phyloP scores from a whole-genome alignment of 2,888 invertebrate genomes.

The Polymixis flavicincta region DNA sequence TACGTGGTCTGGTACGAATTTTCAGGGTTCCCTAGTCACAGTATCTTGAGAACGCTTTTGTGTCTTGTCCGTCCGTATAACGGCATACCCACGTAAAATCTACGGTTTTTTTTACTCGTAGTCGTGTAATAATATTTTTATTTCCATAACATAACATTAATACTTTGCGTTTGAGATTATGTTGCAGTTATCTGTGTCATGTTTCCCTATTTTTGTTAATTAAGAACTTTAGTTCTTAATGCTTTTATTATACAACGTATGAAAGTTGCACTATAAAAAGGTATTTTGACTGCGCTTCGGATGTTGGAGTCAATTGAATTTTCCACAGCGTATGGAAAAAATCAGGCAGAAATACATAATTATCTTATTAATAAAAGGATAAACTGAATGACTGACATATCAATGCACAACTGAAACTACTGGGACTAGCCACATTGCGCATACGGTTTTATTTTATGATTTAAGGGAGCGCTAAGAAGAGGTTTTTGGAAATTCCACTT shows the following conservation, averaged over 20 bases:
- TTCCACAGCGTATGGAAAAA: neutral
- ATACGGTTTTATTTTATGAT: no score
- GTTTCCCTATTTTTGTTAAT: neutral
- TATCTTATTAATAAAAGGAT: no score
- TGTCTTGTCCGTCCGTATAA: neutral
- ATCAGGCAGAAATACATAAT: neutral
- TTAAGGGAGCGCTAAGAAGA: no score
- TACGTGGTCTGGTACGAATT: neutral
- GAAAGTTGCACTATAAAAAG: neutral
- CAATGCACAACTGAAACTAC: no score
- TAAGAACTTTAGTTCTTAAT: neutral
- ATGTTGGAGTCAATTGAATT: neutral
- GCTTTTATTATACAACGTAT: neutral
- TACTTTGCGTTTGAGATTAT: neutral
- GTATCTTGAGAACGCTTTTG: neutral
- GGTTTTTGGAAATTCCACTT: no score
- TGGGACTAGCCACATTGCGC: no score
- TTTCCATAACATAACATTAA: neutral
- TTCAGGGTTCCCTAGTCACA: slow-evolving; percentile 2
- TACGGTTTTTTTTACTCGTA: neutral
- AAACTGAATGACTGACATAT: no score
- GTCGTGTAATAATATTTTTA: neutral
- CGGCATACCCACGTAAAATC: neutral
- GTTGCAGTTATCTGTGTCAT: neutral
- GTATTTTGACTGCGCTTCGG: neutral